Conservation (phyloP, 2,888 invertebrate species). For the Dascillus cervinus region DNA sequence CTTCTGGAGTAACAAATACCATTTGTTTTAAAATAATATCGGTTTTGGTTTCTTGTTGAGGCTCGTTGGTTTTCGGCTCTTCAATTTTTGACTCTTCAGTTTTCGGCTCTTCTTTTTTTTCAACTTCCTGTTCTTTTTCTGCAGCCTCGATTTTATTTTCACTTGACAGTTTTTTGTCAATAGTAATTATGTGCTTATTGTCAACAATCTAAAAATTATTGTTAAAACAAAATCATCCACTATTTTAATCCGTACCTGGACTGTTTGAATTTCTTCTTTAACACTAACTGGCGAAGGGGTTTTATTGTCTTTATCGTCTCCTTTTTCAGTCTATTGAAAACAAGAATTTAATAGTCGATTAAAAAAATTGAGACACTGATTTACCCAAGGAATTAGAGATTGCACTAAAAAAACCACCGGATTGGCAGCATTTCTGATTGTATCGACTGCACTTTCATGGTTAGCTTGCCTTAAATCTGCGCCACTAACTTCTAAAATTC, state of each 20-base stretch:
- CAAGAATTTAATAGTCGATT: background rate
- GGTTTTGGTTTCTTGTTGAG: no score
- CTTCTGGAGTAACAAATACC: conserved; percentile 2
- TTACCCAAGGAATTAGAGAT: conserved; percentile 67
- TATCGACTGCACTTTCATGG: conserved; percentile 90
- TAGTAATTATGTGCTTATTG: no score
- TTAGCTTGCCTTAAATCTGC: conserved; percentile 83
- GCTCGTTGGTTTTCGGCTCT: conserved; percentile 2
- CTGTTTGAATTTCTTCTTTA: no score
- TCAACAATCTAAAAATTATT: no score
- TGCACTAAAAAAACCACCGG: conserved; percentile 88
- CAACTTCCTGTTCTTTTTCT: conserved; percentile 4
- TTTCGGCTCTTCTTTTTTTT: background rate
- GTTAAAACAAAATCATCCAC: no score
- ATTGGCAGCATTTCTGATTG: conserved; percentile 84
- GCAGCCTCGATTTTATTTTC: background rate
- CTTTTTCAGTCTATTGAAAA: no score
- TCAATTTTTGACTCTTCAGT: background rate
- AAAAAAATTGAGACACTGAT: conserved; percentile 26
- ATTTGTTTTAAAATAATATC: no score
- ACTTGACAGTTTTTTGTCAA: no score
- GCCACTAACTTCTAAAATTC: conserved; percentile 87
- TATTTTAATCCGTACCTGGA: no score
- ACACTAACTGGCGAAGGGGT: no score
- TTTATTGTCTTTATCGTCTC: no score